Conservation (phyloP, 2,888 invertebrate genomes). For the Agrotis ipsilon region DNA sequence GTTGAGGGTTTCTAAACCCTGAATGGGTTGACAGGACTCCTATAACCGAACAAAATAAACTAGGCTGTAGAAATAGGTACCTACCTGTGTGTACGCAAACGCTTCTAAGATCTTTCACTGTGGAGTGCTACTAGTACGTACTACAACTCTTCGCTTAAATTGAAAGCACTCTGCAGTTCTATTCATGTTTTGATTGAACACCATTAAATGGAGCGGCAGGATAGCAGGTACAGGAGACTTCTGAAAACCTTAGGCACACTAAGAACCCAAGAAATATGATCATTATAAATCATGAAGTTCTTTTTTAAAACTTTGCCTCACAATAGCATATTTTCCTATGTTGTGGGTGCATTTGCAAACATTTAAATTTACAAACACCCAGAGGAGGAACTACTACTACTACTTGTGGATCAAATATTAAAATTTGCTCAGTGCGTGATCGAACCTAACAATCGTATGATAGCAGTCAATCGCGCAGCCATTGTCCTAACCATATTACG, state of each 20-base stretch:
- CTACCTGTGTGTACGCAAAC: neutral
- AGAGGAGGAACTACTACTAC: too few relatives aligned
- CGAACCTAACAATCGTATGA: too few relatives aligned
- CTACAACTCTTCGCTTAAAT: conserved; percentile 5
- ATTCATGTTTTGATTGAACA: conserved; percentile 20
- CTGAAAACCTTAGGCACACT: neutral
- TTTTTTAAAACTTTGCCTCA: too few relatives aligned
- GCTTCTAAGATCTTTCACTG: neutral
- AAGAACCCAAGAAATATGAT: neutral
- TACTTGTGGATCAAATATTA: too few relatives aligned
- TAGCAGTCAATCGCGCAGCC: too few relatives aligned
- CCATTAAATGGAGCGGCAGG: neutral
- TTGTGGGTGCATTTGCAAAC: too few relatives aligned
- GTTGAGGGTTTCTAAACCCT: neutral
- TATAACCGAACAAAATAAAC: neutral
- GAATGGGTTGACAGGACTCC: neutral
- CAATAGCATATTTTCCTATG: too few relatives aligned
- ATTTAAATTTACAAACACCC: too few relatives aligned
- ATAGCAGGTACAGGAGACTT: neutral
- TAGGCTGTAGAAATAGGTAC: neutral
- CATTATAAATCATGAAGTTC: too few relatives aligned
- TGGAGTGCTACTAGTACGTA: neutral
- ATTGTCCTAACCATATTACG: too few relatives aligned
- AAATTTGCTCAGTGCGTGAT: too few relatives aligned
- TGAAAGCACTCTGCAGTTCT: conserved; percentile 16